phyloP scores from a whole-genome alignment of 2,888 invertebrate species.

The Drosophila lacicola region DNA sequence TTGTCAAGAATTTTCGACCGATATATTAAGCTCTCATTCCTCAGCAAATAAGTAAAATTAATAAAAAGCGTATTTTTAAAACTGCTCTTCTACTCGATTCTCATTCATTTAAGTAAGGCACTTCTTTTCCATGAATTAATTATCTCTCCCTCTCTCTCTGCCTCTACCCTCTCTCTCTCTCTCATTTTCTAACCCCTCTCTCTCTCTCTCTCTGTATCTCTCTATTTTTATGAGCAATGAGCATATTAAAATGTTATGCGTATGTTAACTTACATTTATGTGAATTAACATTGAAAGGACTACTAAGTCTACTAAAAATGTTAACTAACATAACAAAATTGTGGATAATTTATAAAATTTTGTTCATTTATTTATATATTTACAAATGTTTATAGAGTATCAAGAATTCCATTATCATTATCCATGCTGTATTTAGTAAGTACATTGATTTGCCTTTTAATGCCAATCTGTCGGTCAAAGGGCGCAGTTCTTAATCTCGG shows the following conservation, averaged over 20 bases:
- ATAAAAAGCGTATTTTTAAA: too few species aligned
- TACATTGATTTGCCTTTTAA: conserved; percentile 30
- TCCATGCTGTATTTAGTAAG: conserved; percentile 1
- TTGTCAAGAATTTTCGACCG: too few species aligned
- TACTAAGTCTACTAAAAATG: too few species aligned
- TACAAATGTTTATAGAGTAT: conserved; percentile 11
- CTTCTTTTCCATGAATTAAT: too few species aligned
- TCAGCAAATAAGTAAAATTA: too few species aligned
- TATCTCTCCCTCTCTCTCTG: too few species aligned
- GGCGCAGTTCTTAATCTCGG: conserved; percentile 15
- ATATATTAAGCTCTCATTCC: too few species aligned
- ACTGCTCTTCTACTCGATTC: too few species aligned
- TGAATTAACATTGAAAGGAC: background rate
- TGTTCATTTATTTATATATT: background rate
- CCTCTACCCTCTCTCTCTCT: too few species aligned
- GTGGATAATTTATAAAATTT: background rate
- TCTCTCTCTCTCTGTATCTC: too few species aligned
- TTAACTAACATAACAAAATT: background rate
- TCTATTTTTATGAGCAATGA: background rate
- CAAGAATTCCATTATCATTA: background rate
- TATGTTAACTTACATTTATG: background rate
- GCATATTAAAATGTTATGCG: background rate
- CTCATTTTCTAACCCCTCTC: too few species aligned
- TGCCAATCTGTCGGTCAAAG: conserved; percentile 32
- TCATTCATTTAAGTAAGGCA: too few species aligned